Evolutionary conservation across 1,140 invertebrate genomes (phyloP).

Genomic region (Subanguina moxae): DNA sequence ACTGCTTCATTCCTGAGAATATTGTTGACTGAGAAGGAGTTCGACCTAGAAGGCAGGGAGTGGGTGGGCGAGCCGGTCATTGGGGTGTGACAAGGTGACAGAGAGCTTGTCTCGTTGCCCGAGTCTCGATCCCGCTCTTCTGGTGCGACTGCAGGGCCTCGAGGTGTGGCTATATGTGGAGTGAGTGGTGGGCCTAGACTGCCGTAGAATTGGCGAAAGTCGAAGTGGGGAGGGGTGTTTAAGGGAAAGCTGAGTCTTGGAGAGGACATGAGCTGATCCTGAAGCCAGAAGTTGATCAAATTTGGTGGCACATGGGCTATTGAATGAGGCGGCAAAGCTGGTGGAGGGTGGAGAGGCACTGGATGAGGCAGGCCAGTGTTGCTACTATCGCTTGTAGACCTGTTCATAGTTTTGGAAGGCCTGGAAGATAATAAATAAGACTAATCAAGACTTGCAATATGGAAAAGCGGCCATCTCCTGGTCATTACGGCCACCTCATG

Average conservation of each 20-base stretch:
- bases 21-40: conserved; percentile 8
- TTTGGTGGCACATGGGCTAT: not conserved
- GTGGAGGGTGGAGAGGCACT: not conserved
- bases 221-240: not conserved
- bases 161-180: not conserved
- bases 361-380: not conserved
- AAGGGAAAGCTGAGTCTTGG: not conserved
- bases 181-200: not conserved
- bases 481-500: too few relatives aligned
- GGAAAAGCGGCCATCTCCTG: too few relatives aligned
- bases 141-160: not conserved
- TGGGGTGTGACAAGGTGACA: conserved; percentile 26
- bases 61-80: conserved; percentile 23
- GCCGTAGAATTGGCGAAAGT: conserved; percentile 7
- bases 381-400: too few relatives aligned
- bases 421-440: too few relatives aligned
- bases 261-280: not conserved
- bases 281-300: conserved; percentile 1
- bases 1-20: conserved; percentile 9
- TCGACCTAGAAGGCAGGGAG: conserved; percentile 24
- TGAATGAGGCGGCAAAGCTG: not conserved
- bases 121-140: conserved; percentile 17
- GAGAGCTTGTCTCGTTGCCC: conserved; percentile 29
- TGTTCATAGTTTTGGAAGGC: too few relatives aligned
- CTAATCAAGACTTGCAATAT: too few relatives aligned